Base-by-base conservation (phyloP, 1,140 invertebrate genomes). In the Vollenhovia emeryi region DNA sequence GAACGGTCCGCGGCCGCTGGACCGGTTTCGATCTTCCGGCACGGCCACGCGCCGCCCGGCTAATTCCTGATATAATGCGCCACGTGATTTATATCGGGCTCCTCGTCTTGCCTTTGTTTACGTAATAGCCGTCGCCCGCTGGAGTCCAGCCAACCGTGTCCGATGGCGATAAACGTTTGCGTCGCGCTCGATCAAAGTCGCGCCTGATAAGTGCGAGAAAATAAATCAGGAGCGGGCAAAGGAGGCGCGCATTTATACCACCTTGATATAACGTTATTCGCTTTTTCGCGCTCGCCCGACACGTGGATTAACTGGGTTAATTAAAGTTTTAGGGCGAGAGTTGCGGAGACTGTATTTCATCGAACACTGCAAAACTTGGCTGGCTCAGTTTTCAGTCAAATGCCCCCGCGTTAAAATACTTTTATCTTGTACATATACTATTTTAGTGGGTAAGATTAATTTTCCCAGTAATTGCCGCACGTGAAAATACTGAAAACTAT, bases 1-100 rank as follows among this genome's bases (percentile, higher is more conserved):
- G 86, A 90, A 88, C 87, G 60, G 91, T 92, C 87, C 87, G 91
- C 85, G 90, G 92, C 86, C 33, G 33, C 21, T 18, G 62, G 45
- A 45, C 55, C 48, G 50, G 55, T 62, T 73, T 76, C 79, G 60
- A 66, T 71, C 59, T 78, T 82, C 57, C 83, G 18, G 40, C 36
- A 27, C 24, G 60, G 87, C 59, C 87, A 89, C 87, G 87, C 88
- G 87, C 75, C 66, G 50, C n/a, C 66, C 83, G 48, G 57, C 75
- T 88, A 89, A 88, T 89, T 88, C 87, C 87, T 88, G 87, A 89
- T 89, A 89, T 69, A 89, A 86, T 85, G 84, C 84, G 33, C 75
- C 74, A 52, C 50, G 87, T 88, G 87, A 89, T 89, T 88, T 87
- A 82, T 86, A 88, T 88, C 87, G 21, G 59, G 36, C 59, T 30